Evolutionary conservation across 2,888 invertebrate genomes (phyloP).

Genomic region (Salticus scenicus): DNA sequence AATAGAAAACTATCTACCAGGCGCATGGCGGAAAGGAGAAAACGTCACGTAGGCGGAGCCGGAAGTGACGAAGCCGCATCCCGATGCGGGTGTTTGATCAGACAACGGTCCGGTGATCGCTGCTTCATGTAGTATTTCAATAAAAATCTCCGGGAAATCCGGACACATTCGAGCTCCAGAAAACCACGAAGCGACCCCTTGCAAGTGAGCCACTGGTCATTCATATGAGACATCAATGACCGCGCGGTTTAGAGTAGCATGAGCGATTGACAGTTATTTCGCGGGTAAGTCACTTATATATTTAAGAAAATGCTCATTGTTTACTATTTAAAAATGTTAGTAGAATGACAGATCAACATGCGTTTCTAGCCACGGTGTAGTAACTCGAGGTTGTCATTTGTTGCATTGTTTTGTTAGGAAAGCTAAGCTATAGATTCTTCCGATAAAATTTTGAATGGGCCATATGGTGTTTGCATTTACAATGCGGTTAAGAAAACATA

Average conservation of each 20-base stretch:
- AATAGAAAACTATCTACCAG: not conserved
- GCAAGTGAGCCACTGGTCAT: not conserved
- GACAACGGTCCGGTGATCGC: conserved; percentile 38
- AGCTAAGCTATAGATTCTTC: not conserved
- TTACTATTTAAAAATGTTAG: not conserved
- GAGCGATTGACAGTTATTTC: not conserved
- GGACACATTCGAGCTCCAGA: conserved; percentile 15
- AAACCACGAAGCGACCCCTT: not conserved
- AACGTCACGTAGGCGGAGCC: conserved; percentile 35
- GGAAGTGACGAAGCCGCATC: conserved; percentile 53
- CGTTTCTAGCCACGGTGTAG: not conserved
- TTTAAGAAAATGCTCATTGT: not conserved
- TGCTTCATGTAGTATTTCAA: conserved; percentile 43
- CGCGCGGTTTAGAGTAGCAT: not conserved
- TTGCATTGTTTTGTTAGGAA: not conserved
- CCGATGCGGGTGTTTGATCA: conserved; percentile 63
- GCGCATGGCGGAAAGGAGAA: conserved; percentile 41
- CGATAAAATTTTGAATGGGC: not conserved
- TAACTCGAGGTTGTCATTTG: not conserved
- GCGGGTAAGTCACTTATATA: not conserved
- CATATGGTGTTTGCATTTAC: not conserved
- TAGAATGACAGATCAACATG: not conserved
- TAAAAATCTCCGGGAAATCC: conserved; percentile 5
- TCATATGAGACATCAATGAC: not conserved
- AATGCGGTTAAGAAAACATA: no score